Conservation (phyloP, 2,888 invertebrate species). For the Dryocosmus kuriphilus region DNA sequence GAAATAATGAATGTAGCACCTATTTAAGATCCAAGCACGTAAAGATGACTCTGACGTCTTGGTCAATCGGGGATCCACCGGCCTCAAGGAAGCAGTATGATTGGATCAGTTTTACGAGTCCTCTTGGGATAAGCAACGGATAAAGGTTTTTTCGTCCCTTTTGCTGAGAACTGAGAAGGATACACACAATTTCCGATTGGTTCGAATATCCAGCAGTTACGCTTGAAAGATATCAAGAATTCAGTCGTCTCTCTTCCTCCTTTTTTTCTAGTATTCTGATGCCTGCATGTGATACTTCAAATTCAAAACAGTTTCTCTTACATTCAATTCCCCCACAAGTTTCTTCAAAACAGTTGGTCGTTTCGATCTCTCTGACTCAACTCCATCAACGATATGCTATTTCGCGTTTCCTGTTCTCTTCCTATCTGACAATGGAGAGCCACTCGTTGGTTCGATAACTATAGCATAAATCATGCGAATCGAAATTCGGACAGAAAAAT, state of each 20-base stretch:
- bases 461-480: conserved; percentile 57
- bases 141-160: conserved; percentile 45
- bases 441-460: conserved; percentile 55
- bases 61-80: neutral
- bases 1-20: no score
- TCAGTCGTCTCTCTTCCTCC: neutral
- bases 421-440: conserved; percentile 54
- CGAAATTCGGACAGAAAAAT: conserved; percentile 53
- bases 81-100: conserved; percentile 72
- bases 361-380: conserved; percentile 45
- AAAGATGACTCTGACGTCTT: neutral
- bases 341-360: conserved; percentile 3
- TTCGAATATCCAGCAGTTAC: conserved; percentile 2
- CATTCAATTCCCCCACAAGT: conserved; percentile 49
- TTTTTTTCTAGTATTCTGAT: neutral
- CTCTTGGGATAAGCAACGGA: conserved; percentile 78
- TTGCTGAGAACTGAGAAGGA: conserved; percentile 24
- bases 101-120: conserved; percentile 80
- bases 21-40: neutral
- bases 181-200: conserved; percentile 38
- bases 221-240: neutral
- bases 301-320: conserved; percentile 53
- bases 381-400: conserved; percentile 56
- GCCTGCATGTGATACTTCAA: conserved; percentile 25
- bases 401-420: conserved; percentile 51